Base-by-base conservation (phyloP, 2,113 vertebrate genomes). In the Leptobrachium ailaonicum region DNA sequence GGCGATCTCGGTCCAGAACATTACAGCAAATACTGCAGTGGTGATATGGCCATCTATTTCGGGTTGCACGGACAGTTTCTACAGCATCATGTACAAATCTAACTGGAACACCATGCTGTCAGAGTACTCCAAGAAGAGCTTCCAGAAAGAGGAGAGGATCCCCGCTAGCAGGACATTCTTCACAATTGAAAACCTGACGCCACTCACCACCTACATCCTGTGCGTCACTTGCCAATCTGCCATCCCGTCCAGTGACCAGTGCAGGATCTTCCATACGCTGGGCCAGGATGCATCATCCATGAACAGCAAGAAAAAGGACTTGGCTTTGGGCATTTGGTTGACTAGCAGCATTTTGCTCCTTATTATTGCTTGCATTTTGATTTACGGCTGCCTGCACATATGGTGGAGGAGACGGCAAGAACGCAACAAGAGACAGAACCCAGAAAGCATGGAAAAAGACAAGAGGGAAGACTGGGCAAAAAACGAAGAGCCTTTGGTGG, bases 31-130 rank as follows among this genome's bases (percentile, higher is more conserved):
- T 73, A 92, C 94, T 0, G 95, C 95, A 14, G 82, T 85, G 53
- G 91, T 96, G 54, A 92, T 87, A 71, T 97, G 95, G 95, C 92
- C 90, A 0, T 76, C 90, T 14, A 87, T 89, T 58, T 91, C 91
- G 9, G 44, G 85, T 71, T 97, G 95, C 69, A 82, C 84, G 0
- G 94, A 95, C 88, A 94, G 92, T 75, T 96, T 96, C 86, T 97
- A 96, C 89, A 96, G 94, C 40, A 85, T 96, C 83, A 95, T 96
- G 94, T 96, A 96, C 84, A 92, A 95, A 82, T 93, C 95, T 7
- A 94, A 94, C 91, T 94, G 94, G 95, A 94, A 94, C 87, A 94
- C 88, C 80, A 85, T 92, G 82, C 79, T 94, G 2, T 90, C 92
- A 67, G 90, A 89, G 67, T 95, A 94, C 85, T 92, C 94, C 0